phyloP scores from a whole-genome alignment of 1,140 invertebrate genomes.

The Saccostrea echinata region DNA sequence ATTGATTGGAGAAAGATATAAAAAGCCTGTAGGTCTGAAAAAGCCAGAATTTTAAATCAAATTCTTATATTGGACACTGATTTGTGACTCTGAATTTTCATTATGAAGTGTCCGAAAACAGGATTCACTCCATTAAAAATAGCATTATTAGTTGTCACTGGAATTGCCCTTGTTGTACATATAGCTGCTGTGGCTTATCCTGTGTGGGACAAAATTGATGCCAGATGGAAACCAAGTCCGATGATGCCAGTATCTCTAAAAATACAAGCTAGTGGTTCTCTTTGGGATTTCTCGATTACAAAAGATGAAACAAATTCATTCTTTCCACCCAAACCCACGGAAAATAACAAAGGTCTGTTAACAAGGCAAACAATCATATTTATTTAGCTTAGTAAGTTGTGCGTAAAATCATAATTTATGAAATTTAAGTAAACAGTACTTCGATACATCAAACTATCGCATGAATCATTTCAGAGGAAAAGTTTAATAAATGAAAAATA shows the following conservation, averaged over 20 bases:
- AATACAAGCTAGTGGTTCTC: background rate
- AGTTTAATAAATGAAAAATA: too few relatives aligned
- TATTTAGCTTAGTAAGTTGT: too few relatives aligned
- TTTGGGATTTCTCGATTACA: background rate
- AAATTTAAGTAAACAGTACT: too few relatives aligned
- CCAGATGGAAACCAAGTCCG: background rate
- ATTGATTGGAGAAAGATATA: slow-evolving; percentile 1
- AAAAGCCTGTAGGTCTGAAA: background rate
- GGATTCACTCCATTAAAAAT: slow-evolving; percentile 6
- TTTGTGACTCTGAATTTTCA: background rate
- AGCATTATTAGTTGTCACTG: background rate
- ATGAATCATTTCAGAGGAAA: too few relatives aligned
- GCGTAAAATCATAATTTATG: too few relatives aligned
- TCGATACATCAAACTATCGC: too few relatives aligned
- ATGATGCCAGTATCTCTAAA: background rate
- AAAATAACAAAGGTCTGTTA: background rate
- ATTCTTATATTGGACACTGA: too few relatives aligned
- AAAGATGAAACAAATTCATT: background rate
- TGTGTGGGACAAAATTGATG: slow-evolving; percentile 1
- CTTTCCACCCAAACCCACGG: background rate
- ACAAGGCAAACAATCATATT: too few relatives aligned
- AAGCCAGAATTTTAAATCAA: too few relatives aligned
- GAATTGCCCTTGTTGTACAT: background rate
- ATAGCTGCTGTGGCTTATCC: background rate
- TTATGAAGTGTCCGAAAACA: background rate